Conservation (phyloP, 2,797 vertebrate species). For the Rhinella marina region DNA sequence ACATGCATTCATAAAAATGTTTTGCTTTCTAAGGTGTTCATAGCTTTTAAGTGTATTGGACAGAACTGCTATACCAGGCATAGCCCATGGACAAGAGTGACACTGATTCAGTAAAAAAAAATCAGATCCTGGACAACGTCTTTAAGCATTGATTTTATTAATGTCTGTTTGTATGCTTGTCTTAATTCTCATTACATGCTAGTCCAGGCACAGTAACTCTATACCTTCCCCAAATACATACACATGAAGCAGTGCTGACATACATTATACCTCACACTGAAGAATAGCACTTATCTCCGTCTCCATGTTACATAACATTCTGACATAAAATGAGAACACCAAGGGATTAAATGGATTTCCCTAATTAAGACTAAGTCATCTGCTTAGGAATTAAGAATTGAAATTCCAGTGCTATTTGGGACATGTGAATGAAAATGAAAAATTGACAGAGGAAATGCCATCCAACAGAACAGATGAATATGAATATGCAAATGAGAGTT, state of each 20-base stretch:
- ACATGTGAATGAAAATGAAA: neutral
- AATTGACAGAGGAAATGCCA: neutral
- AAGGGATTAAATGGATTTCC: conserved; percentile 13
- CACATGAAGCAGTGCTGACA: neutral
- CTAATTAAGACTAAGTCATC: conserved; percentile 2
- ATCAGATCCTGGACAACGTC: too few species aligned
- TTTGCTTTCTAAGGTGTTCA: too few species aligned
- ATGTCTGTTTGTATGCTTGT: too few species aligned
- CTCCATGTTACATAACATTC: conserved; percentile 8
- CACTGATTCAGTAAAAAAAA: too few species aligned
- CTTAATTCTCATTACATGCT: neutral
- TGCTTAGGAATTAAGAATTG: neutral
- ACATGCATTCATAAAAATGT: too few species aligned
- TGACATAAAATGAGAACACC: neutral
- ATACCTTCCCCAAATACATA: neutral
- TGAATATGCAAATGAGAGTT: neutral
- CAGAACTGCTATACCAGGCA: too few species aligned
- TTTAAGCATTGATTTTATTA: too few species aligned
- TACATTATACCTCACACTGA: neutral
- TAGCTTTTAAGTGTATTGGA: too few species aligned
- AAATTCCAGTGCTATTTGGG: neutral
- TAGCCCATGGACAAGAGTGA: too few species aligned
- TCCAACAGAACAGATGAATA: conserved; percentile 18
- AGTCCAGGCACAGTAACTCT: neutral
- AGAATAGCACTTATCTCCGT: neutral